Evolutionary conservation across 2,888 invertebrate genomes (phyloP).

Genomic region (Philaethria dido): DNA sequence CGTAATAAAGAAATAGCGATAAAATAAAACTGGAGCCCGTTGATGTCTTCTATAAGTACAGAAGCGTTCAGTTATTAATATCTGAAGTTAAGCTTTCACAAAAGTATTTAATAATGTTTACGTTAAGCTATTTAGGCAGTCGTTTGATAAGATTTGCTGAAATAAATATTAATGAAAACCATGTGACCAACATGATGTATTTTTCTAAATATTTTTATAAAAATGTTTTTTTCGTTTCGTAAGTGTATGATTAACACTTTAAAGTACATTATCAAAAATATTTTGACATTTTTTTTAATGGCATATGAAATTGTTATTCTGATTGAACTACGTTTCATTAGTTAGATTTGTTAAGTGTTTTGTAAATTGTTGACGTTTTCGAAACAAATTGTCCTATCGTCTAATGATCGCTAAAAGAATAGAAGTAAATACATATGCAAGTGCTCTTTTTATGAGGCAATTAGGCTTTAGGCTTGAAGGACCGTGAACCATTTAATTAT

Average conservation of each 20-base stretch:
- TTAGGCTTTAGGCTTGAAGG: constrained; percentile 2
- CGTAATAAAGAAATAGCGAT: background rate
- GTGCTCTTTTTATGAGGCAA: constrained; percentile 19
- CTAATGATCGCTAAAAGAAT: background rate
- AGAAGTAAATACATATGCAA: constrained; percentile 1
- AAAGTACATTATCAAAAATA: too few relatives aligned
- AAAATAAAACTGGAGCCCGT: constrained; percentile 43
- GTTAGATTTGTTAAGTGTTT: background rate
- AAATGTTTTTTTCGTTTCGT: too few relatives aligned
- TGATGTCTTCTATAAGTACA: constrained; percentile 51
- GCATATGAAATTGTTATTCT: background rate
- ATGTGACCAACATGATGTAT: too few relatives aligned
- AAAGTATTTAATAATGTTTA: constrained; percentile 8
- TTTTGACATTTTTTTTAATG: too few relatives aligned
- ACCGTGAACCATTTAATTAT: constrained; percentile 35
- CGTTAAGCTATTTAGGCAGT: background rate
- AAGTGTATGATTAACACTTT: too few relatives aligned
- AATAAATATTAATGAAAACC: too few relatives aligned
- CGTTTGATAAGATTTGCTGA: background rate
- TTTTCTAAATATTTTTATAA: too few relatives aligned
- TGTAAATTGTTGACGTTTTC: background rate
- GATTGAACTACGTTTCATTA: background rate
- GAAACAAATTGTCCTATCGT: background rate
- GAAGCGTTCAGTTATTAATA: constrained; percentile 13
- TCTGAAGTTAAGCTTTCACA: background rate